phyloP scores from a whole-genome alignment of 2,113 vertebrate genomes.

The Gambusia holbrooki region DNA sequence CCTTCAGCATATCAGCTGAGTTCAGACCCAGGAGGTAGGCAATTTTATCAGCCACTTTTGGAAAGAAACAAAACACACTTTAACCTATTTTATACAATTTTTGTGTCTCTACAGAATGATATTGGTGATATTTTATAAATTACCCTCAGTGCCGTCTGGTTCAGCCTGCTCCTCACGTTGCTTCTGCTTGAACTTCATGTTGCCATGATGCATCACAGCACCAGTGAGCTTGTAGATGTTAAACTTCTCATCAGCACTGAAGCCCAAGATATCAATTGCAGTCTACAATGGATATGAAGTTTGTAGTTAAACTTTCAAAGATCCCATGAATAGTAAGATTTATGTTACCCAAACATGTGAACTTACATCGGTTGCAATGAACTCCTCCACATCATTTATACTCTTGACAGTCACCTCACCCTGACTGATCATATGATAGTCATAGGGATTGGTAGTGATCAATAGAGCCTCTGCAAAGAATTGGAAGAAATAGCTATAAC shows the following conservation, averaged over 20 bases:
- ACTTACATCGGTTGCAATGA: slow-evolving; percentile 72
- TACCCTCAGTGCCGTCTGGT: slow-evolving; percentile 74
- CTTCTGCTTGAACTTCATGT: slow-evolving; percentile 74
- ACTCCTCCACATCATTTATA: slow-evolving; percentile 68
- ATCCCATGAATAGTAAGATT: background rate
- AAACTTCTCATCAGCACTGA: slow-evolving; percentile 85
- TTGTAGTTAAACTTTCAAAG: background rate
- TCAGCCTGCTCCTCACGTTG: slow-evolving; percentile 76
- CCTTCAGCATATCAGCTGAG: slow-evolving; percentile 81
- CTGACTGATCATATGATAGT: slow-evolving; percentile 69
- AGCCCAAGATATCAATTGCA: slow-evolving; percentile 82
- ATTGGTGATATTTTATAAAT: background rate
- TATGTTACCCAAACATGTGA: too few species aligned
- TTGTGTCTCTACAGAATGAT: too few species aligned
- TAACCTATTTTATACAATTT: too few species aligned
- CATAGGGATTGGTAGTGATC: slow-evolving; percentile 69
- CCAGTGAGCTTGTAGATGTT: slow-evolving; percentile 88
- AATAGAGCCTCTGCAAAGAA: slow-evolving; percentile 64
- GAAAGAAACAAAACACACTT: background rate
- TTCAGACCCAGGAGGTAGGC: slow-evolving; percentile 75
- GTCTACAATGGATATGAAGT: slow-evolving; percentile 48
- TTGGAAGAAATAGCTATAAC: background rate
- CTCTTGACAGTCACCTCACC: slow-evolving; percentile 71
- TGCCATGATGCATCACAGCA: slow-evolving; percentile 84
- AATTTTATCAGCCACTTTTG: slow-evolving; percentile 55